phyloP scores from a whole-genome alignment of 1,140 invertebrate species.

The Drosophila obscura region DNA sequence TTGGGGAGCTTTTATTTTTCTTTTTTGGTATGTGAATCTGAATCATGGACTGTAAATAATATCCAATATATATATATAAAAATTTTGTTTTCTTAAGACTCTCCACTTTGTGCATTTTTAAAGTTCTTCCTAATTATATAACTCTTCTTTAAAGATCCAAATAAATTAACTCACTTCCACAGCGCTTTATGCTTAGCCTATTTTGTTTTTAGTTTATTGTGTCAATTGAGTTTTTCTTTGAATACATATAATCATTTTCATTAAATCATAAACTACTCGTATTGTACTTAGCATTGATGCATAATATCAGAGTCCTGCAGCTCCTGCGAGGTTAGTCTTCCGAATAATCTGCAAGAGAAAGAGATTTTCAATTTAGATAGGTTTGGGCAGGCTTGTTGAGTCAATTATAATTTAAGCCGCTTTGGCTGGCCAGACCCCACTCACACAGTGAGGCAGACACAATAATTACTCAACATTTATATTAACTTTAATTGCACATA shows the following conservation, averaged over 20 bases:
- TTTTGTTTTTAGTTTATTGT: conserved; percentile 37
- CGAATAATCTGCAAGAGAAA: conserved; percentile 26
- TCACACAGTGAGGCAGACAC: conserved; percentile 10
- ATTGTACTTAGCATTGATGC: conserved; percentile 28
- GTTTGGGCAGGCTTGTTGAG: conserved; percentile 12
- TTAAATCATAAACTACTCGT: conserved; percentile 15
- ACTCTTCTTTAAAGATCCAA: too few relatives aligned
- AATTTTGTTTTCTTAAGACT: too few relatives aligned
- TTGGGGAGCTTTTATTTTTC: neutral
- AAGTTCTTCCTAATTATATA: too few relatives aligned
- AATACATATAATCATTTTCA: conserved; percentile 22
- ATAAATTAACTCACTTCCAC: neutral
- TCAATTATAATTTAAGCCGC: conserved; percentile 28
- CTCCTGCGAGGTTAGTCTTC: neutral
- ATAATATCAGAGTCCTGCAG: conserved; percentile 24
- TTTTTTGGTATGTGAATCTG: neutral
- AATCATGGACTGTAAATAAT: neutral
- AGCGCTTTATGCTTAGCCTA: conserved; percentile 3
- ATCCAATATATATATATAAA: too few relatives aligned
- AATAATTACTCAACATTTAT: conserved; percentile 62
- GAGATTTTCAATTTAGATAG: conserved; percentile 23
- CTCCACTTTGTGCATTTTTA: too few relatives aligned
- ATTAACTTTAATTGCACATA: conserved; percentile 54
- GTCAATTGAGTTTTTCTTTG: conserved; percentile 16
- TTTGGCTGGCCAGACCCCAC: neutral